A percentile compares a stretch with the other conserved stretches of the same genome.
Evolutionary conservation across 2,888 invertebrate species (phyloP).

Genomic region (Trimorus sp.): DNA sequence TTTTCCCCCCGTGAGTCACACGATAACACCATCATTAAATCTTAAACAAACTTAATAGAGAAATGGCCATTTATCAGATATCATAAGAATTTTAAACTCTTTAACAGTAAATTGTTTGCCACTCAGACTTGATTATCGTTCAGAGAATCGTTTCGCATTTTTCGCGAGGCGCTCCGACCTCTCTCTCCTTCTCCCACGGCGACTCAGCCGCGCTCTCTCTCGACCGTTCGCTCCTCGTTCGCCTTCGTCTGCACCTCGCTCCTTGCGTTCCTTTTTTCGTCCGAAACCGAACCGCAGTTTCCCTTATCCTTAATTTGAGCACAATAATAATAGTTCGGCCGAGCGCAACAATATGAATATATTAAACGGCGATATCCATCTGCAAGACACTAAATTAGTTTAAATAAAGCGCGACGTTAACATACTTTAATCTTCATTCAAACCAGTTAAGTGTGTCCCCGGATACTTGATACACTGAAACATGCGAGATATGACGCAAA

Average conservation of each 20-base stretch:
- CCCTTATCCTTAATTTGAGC: constrained; percentile 12
- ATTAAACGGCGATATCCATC: constrained; percentile 36
- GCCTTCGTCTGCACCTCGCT: too few species aligned
- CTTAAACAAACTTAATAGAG: constrained; percentile 3
- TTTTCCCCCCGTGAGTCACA: too few species aligned
- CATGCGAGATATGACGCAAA: constrained; percentile 57
- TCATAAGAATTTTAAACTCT: constrained; percentile 38
- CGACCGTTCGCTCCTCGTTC: too few species aligned
- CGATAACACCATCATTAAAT: too few species aligned
- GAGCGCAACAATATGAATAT: constrained; percentile 48
- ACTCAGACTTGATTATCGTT: constrained; percentile 32
- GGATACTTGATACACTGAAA: constrained; percentile 65
- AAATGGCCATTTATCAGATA: constrained; percentile 44
- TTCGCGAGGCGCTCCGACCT: too few species aligned
- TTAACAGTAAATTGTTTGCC: constrained; percentile 31
- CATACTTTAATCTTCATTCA: constrained; percentile 63
- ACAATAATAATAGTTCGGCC: constrained; percentile 40
- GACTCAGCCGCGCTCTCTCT: too few species aligned
- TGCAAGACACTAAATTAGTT: constrained; percentile 55
- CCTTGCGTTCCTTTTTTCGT: too few species aligned
- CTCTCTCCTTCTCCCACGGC: too few species aligned
- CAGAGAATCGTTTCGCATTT: neutral
- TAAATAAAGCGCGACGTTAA: constrained; percentile 61
- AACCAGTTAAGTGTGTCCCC: constrained; percentile 62
- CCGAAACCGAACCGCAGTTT: constrained; percentile 6